Base-by-base conservation (phyloP, 2,888 invertebrate genomes). In the Tineola bisselliella region DNA sequence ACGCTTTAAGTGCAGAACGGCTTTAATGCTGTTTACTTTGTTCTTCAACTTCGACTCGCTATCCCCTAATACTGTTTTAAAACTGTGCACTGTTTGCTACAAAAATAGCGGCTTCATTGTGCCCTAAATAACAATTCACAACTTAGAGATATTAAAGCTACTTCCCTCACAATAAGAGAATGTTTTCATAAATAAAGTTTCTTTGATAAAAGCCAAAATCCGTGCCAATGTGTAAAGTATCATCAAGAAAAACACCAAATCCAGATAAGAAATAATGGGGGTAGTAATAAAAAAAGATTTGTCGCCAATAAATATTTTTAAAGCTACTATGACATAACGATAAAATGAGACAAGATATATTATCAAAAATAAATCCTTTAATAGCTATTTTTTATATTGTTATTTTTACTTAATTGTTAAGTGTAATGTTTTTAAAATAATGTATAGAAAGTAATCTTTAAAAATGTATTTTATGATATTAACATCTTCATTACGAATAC, bases 21-120 rank as follows among this genome's bases (percentile, higher is more conserved):
- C 66, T 70, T 64, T 76, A 68, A 64, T 71, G 72, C 69, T 84
- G 84, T 87, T 87, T 86, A 77, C 76, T 73, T 69, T 79, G 78
- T 84, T 83, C 86, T 86, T 83, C 19, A 59, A 30, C 30, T 56
- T 19, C 25, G 56, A 30, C 56, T 30, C 8, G 48, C 17, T 48
- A 48, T 18, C 15, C 25, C 8, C 56, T 48, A 48, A 17, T n/a
- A 48, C 48, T 48, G 48, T 48, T 48, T 48, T 48, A 48, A 17
- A 38, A 38, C 38, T 12, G 11, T 38, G 38, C 38, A 38, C 38
- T 38, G 38, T 38, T 38, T 38, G 38, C 10, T 38, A 38, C 38
- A 38, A 38, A 38, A 38, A 38, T 38, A 38, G 10, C 38, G 38
- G 3, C 38, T 38, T 38, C 10, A 31, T 8, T n/a, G n/a, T n/a